phyloP scores from a whole-genome alignment of 2,113 vertebrate species.

The Hippotragus niger region DNA sequence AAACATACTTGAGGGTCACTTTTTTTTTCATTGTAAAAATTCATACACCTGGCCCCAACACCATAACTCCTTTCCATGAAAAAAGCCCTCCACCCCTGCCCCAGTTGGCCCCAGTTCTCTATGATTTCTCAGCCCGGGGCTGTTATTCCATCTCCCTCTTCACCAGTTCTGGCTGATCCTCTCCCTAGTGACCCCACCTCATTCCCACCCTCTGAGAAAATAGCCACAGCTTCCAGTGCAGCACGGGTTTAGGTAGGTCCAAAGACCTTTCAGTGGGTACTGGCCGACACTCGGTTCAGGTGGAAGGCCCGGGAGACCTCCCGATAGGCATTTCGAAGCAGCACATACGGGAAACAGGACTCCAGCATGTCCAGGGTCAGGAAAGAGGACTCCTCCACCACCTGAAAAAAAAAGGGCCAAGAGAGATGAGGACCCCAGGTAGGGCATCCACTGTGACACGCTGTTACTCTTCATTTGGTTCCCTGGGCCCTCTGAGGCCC shows the following conservation, averaged over 20 bases:
- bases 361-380: constrained; percentile 94
- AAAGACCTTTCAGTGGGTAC: constrained; percentile 58
- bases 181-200: neutral
- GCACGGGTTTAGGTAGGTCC: neutral
- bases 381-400: constrained; percentile 92
- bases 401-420: constrained; percentile 76
- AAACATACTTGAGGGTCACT: neutral
- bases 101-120: neutral
- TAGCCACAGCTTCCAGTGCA: neutral
- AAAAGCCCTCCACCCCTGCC: neutral
- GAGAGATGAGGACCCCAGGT: neutral
- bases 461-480: neutral
- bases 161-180: neutral
- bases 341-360: constrained; percentile 92
- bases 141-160: neutral
- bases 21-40: constrained; percentile 10
- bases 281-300: constrained; percentile 53
- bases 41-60: neutral
- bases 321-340: constrained; percentile 92
- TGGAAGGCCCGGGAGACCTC: constrained; percentile 86
- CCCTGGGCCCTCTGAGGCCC: neutral
- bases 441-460: neutral
- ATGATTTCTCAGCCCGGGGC: neutral
- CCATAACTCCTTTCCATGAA: neutral
- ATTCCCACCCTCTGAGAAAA: neutral